These are phyloP conservation scores for Trichacis sp. DNA, from an alignment of 2,888 invertebrate genomes.

Conservation along the genomic window DNA sequence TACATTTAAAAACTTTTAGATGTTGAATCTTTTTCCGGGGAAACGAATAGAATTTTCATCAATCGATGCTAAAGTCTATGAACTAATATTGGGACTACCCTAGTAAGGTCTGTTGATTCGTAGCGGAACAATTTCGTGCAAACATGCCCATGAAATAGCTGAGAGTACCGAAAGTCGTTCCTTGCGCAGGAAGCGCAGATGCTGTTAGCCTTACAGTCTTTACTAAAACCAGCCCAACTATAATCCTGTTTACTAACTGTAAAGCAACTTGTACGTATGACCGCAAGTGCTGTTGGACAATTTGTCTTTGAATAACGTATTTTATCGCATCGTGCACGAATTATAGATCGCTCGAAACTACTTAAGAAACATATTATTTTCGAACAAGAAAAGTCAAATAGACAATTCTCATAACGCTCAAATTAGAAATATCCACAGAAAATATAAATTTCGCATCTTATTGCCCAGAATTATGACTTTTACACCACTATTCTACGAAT, in stretches of 20 bases:
- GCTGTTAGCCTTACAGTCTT: constrained; percentile 32
- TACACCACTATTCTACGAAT: too few species aligned
- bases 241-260: constrained; percentile 67
- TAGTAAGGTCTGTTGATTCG: constrained; percentile 13
- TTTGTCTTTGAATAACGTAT: constrained; percentile 52
- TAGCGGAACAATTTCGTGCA: constrained; percentile 23
- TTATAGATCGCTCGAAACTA: too few species aligned
- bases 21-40: too few species aligned
- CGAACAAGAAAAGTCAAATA: too few species aligned
- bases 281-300: constrained; percentile 59
- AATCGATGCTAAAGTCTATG: constrained; percentile 18
- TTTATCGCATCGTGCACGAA: constrained; percentile 7
- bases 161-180: constrained; percentile 18
- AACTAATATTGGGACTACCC: constrained; percentile 25
- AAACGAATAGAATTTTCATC: too few species aligned
- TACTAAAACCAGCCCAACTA: constrained; percentile 50
- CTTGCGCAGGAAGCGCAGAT: constrained; percentile 34
- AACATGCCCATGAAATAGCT: constrained; percentile 11
- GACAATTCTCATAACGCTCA: too few species aligned
- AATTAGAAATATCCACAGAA: too few species aligned
- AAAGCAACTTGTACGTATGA: constrained; percentile 58
- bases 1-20: too few species aligned
- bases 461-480: too few species aligned
- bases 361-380: too few species aligned
- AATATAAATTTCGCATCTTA: too few species aligned